Percentiles rank a stretch among this genome's conserved stretches.
phyloP scores from a whole-genome alignment of 1,140 invertebrate genomes.

The Conus betulinus region DNA sequence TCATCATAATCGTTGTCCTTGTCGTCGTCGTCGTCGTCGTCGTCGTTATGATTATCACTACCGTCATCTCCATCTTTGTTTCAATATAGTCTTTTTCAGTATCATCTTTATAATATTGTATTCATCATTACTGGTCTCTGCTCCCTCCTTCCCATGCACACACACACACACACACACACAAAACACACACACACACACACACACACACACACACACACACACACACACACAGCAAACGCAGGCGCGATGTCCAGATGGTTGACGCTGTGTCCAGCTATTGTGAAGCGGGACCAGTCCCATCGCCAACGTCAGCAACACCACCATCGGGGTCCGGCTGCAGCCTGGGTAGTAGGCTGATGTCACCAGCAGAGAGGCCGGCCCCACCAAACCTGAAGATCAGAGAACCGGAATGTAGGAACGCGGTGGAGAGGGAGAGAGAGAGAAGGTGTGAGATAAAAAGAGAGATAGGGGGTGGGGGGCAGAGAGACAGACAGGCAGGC shows the following conservation, averaged over 20 bases:
- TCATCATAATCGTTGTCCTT: too few relatives aligned
- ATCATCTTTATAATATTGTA: too few relatives aligned
- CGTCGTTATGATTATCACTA: too few relatives aligned
- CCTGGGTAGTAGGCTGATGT: not conserved
- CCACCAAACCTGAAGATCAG: too few relatives aligned
- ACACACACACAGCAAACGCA: not conserved
- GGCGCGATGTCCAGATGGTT: constrained; percentile 80
- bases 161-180: constrained; percentile 22
- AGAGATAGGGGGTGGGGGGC: not conserved
- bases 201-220: not conserved
- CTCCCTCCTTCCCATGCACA: not conserved
- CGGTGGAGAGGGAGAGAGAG: too few relatives aligned
- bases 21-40: too few relatives aligned
- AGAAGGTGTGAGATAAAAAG: not conserved
- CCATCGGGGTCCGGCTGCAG: not conserved
- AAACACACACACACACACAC: not conserved
- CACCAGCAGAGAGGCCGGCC: not conserved
- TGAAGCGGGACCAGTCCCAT: constrained; percentile 80
- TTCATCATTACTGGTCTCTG: not conserved
- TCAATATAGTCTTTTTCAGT: too few relatives aligned
- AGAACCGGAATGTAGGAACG: not conserved
- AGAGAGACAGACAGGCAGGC: not conserved
- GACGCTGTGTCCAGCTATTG: constrained; percentile 89
- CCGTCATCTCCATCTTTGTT: too few relatives aligned
- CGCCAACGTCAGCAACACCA: not conserved